Evolutionary conservation across 2,113 vertebrate genomes (phyloP).

Genomic region (Acinonyx jubatus): DNA sequence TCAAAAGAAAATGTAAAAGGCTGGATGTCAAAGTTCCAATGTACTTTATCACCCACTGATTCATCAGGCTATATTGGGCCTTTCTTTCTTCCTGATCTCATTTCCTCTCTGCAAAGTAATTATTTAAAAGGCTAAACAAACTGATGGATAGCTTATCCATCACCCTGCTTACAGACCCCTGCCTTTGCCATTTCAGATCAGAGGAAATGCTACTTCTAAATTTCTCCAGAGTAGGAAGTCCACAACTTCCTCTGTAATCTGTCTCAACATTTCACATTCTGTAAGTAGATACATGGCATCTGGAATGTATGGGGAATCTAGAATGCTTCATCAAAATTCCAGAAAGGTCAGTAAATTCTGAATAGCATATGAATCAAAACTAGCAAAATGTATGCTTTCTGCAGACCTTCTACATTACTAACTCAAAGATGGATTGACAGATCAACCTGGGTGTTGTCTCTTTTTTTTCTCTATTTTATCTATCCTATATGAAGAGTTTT

Average conservation of each 20-base stretch:
- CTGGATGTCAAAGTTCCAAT: conserved; percentile 16
- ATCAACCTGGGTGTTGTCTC: background rate
- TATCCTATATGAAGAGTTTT: background rate
- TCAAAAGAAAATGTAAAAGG: conserved; percentile 13
- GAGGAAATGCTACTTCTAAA: conserved; percentile 36
- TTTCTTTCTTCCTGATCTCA: conserved; percentile 29
- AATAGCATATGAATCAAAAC: background rate
- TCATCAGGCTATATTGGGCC: background rate
- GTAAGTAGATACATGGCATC: background rate
- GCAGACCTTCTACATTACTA: background rate
- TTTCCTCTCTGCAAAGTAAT: conserved; percentile 53
- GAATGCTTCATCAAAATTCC: conserved; percentile 22
- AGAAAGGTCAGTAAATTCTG: conserved; percentile 16
- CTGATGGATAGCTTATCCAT: background rate
- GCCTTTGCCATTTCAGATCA: background rate
- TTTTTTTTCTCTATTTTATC: background rate
- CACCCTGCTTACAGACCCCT: background rate
- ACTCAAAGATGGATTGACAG: background rate
- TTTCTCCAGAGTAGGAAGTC: conserved; percentile 21
- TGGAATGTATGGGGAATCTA: background rate
- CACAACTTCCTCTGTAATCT: conserved; percentile 16
- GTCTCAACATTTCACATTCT: background rate
- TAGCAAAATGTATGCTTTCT: background rate
- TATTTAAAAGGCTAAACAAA: conserved; percentile 43
- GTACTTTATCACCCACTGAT: background rate